Conservation (phyloP, 2,888 invertebrate genomes). For the Beris chalybata region DNA sequence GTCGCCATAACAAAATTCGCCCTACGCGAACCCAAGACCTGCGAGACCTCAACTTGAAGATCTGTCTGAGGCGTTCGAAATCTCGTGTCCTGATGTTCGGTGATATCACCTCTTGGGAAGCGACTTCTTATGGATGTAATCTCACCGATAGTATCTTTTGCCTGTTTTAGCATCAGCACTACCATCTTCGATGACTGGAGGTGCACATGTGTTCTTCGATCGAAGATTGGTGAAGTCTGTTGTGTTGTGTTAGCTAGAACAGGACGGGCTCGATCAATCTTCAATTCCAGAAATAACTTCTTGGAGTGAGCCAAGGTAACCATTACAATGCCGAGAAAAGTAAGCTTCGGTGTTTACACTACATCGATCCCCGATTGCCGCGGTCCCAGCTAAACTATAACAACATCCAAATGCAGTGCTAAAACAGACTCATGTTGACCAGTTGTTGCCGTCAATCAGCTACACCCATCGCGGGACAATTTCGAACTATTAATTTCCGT, state of each 20-base stretch:
- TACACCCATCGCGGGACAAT: constrained; percentile 25
- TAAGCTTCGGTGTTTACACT: background rate
- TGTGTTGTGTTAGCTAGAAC: too few relatives aligned
- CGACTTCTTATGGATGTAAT: too few relatives aligned
- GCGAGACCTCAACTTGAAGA: constrained; percentile 35
- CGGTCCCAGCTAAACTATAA: background rate
- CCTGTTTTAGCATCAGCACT: too few relatives aligned
- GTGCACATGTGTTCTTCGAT: too few relatives aligned
- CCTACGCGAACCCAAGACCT: background rate
- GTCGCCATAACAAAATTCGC: background rate
- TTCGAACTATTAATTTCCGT: constrained; percentile 30
- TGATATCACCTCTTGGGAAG: constrained; percentile 1
- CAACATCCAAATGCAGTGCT: background rate
- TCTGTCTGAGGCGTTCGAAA: constrained; percentile 25
- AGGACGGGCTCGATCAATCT: too few relatives aligned
- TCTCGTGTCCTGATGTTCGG: constrained; percentile 24
- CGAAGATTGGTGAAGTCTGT: too few relatives aligned
- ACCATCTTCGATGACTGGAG: too few relatives aligned
- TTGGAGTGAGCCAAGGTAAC: too few relatives aligned
- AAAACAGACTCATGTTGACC: constrained; percentile 29
- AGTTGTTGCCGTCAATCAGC: constrained; percentile 31
- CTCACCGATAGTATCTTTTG: too few relatives aligned
- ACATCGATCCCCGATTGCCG: background rate
- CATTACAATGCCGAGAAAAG: too few relatives aligned
- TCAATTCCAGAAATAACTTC: too few relatives aligned